A percentile compares a stretch with the other conserved stretches of the same genome.
Evolutionary conservation across 2,113 vertebrate genomes (phyloP).

Genomic region (Cathartes aura): DNA sequence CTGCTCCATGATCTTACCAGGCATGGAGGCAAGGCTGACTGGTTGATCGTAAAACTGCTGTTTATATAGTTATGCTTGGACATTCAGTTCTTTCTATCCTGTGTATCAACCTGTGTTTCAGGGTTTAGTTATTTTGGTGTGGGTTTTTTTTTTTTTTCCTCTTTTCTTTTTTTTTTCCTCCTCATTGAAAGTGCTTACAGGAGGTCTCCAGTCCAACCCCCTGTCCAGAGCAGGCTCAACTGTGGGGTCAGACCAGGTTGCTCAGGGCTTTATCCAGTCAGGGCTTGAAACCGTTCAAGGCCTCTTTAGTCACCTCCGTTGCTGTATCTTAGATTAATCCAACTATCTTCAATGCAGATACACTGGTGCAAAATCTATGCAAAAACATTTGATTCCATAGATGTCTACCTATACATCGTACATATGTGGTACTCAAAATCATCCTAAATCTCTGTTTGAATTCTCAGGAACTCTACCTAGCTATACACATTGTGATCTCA

Average conservation of each 20-base stretch:
- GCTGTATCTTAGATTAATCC: not conserved
- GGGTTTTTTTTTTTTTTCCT: no score
- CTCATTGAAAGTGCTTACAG: not conserved
- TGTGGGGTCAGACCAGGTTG: not conserved
- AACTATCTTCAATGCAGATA: not conserved
- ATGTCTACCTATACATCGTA: not conserved
- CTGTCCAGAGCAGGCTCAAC: not conserved
- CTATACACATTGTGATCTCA: not conserved
- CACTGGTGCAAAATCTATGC: not conserved
- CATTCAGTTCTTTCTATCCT: not conserved
- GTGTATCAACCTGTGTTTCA: not conserved
- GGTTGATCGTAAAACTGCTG: not conserved
- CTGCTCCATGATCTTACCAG: not conserved
- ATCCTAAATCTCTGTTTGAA: not conserved
- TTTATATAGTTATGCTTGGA: not conserved
- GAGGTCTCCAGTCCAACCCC: not conserved
- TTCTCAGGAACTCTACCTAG: not conserved
- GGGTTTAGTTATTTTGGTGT: not conserved
- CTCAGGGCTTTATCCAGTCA: not conserved
- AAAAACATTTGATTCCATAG: not conserved
- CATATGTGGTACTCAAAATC: not conserved
- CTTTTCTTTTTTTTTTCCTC: fast-evolving
- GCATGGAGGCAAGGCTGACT: not conserved
- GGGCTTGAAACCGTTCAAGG: not conserved
- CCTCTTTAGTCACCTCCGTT: not conserved